phyloP scores from a whole-genome alignment of 2,797 vertebrate species.

The Oryzias dopingdopingensis region DNA sequence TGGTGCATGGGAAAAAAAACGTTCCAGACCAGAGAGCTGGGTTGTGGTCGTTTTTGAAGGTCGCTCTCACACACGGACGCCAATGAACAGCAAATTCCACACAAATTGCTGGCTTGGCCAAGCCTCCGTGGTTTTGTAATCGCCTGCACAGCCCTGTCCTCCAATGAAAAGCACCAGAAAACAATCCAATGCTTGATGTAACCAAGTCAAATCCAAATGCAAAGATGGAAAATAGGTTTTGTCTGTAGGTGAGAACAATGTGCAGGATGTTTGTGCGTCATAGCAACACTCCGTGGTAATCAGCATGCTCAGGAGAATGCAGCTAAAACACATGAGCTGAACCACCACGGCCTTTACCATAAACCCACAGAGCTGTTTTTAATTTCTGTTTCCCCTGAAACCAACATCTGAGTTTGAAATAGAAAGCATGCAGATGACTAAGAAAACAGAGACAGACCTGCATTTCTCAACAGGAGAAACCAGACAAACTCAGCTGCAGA shows the following conservation, averaged over 20 bases:
- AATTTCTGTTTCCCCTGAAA: conserved; percentile 1
- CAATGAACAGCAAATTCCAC: conserved; percentile 60
- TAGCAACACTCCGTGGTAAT: conserved; percentile 10
- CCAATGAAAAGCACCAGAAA: conserved; percentile 38
- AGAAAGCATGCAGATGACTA: too few relatives aligned
- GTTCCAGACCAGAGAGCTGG: conserved; percentile 33
- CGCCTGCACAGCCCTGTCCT: conserved; percentile 45
- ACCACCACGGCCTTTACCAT: conserved; percentile 11
- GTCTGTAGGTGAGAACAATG: conserved; percentile 28
- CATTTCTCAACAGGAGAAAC: too few relatives aligned
- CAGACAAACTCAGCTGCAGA: too few relatives aligned
- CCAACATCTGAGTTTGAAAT: background rate
- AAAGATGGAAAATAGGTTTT: conserved; percentile 31
- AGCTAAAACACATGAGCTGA: conserved; percentile 4
- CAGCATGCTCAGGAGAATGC: conserved; percentile 17
- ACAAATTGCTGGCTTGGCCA: conserved; percentile 61
- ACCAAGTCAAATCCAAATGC: conserved; percentile 34
- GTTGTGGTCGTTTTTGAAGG: conserved; percentile 30
- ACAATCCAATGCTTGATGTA: conserved; percentile 26
- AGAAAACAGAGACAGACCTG: too few relatives aligned
- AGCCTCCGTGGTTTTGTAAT: conserved; percentile 60
- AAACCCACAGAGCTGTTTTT: conserved; percentile 24
- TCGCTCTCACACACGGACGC: conserved; percentile 37
- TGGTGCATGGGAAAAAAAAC: conserved; percentile 39
- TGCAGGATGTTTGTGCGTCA: conserved; percentile 31